Conservation (phyloP, 2,113 vertebrate genomes). For the Lepus timidus region DNA sequence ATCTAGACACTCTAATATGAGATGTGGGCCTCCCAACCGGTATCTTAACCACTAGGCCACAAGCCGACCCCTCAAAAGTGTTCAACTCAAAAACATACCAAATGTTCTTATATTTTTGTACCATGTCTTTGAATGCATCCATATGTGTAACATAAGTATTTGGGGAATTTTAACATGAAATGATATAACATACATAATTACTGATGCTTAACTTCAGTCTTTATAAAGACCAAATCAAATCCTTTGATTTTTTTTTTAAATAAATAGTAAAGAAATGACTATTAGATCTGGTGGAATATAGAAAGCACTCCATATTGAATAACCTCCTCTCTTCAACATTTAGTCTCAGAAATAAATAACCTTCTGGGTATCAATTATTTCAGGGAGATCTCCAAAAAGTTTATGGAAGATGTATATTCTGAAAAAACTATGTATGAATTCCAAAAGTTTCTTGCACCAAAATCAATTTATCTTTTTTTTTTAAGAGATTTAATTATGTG, state of each 20-base stretch:
- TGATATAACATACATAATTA: neutral
- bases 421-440: too few species aligned
- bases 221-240: constrained; percentile 22
- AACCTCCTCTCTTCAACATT: neutral
- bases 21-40: too few species aligned
- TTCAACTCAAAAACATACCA: neutral
- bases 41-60: too few species aligned
- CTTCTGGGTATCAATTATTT: neutral
- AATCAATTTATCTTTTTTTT: too few species aligned
- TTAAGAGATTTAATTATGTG: too few species aligned
- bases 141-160: neutral
- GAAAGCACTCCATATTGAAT: neutral
- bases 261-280: neutral
- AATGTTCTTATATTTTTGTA: neutral
- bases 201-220: neutral
- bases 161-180: neutral
- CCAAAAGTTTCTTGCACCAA: too few species aligned
- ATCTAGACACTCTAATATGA: too few species aligned
- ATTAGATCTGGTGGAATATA: neutral
- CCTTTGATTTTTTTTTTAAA: constrained; percentile 6
- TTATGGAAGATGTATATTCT: too few species aligned
- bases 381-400: too few species aligned
- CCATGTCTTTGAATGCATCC: neutral
- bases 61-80: too few species aligned
- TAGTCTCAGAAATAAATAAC: constrained; percentile 12